Evolutionary conservation across 1,140 invertebrate genomes (phyloP).

Genomic region (Pseudomyrmex gracilis): DNA sequence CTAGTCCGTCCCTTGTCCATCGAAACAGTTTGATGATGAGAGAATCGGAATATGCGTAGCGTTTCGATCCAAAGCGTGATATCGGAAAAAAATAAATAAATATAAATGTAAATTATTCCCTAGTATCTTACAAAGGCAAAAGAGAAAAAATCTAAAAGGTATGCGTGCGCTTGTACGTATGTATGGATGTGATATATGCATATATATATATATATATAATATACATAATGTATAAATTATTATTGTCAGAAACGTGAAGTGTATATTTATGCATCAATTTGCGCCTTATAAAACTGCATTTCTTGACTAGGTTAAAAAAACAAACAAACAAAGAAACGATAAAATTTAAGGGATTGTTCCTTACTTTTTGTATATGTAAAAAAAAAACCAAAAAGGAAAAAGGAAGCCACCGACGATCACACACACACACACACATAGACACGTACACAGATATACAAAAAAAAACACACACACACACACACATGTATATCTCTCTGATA

Average conservation of each 20-base stretch:
- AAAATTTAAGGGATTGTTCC: constrained; percentile 69
- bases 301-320: constrained; percentile 25
- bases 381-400: constrained; percentile 13
- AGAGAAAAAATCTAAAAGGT: constrained; percentile 40
- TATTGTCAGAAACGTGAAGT: constrained; percentile 16
- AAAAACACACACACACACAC: constrained; percentile 56
- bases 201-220: constrained; percentile 33
- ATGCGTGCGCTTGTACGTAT: constrained; percentile 38
- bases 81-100: background rate
- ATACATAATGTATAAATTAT: constrained; percentile 52
- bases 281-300: constrained; percentile 53
- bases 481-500: constrained; percentile 35
- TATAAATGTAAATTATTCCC: constrained; percentile 29
- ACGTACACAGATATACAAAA: too few species aligned
- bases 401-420: constrained; percentile 4
- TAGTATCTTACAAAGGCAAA: background rate
- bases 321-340: constrained; percentile 18
- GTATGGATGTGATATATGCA: constrained; percentile 54
- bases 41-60: constrained; percentile 2
- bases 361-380: constrained; percentile 66
- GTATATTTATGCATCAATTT: constrained; percentile 58
- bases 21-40: constrained; percentile 34
- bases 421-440: constrained; percentile 12
- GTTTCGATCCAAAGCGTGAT: constrained; percentile 56
- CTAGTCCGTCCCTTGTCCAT: constrained; percentile 68